A percentile compares a stretch with the other conserved stretches of the same genome.
phyloP scores from a whole-genome alignment of 2,797 vertebrate species.

The Erpetoichthys calabaricus region DNA sequence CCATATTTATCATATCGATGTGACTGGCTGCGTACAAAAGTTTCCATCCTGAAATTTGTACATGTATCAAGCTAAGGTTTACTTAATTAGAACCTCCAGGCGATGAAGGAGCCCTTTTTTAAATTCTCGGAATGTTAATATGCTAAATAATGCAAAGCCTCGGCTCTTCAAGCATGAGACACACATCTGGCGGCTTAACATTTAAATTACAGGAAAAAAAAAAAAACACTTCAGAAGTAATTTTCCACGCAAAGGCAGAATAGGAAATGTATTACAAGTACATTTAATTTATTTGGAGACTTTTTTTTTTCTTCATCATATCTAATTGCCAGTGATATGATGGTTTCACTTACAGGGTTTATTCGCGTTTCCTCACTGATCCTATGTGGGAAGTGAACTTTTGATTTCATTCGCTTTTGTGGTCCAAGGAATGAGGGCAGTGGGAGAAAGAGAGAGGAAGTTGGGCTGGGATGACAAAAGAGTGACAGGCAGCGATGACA shows the following conservation, averaged over 20 bases:
- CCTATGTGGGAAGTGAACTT: slow-evolving; percentile 33
- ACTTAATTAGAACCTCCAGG: slow-evolving; percentile 99
- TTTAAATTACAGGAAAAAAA: slow-evolving; percentile 90
- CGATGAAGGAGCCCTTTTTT: slow-evolving; percentile 96
- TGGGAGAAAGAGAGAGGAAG: too few relatives aligned
- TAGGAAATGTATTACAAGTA: slow-evolving; percentile 72
- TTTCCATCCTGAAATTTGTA: slow-evolving; percentile 92
- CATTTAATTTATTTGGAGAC: slow-evolving; percentile 78
- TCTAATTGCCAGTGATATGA: slow-evolving; percentile 70
- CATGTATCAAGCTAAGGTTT: slow-evolving; percentile 99
- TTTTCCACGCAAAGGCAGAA: slow-evolving; percentile 76
- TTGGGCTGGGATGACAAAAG: too few relatives aligned
- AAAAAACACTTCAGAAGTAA: slow-evolving; percentile 76
- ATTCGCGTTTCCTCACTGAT: slow-evolving; percentile 28
- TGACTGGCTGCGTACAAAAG: slow-evolving; percentile 62
- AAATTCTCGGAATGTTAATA: slow-evolving; percentile 99
- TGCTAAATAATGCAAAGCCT: slow-evolving; percentile 99
- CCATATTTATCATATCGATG: slow-evolving; percentile 93
- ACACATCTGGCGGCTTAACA: slow-evolving; percentile 99
- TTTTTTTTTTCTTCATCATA: slow-evolving; percentile 56
- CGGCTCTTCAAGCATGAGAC: slow-evolving; percentile 99
- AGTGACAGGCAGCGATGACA: too few relatives aligned
- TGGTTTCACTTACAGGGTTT: slow-evolving; percentile 40
- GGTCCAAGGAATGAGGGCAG: too few relatives aligned
- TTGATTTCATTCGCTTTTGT: slow-evolving; percentile 1